phyloP scores from a whole-genome alignment of 2,888 invertebrate genomes.

The Protula sp. region DNA sequence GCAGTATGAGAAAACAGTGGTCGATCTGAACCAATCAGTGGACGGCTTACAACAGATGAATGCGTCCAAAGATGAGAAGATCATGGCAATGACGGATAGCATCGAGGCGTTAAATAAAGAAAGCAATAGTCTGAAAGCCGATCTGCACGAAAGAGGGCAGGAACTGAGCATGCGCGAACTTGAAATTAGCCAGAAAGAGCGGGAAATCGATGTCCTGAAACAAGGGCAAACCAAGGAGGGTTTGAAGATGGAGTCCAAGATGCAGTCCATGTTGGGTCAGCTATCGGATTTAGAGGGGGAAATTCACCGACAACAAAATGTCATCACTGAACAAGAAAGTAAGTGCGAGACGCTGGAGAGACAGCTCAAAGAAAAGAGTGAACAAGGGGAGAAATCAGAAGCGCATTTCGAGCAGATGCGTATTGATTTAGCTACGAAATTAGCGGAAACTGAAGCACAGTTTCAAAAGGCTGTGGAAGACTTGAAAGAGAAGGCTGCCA shows the following conservation, averaged over 20 bases:
- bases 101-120: neutral
- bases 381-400: constrained; percentile 4
- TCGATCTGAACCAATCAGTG: neutral
- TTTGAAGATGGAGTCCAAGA: neutral
- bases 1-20: neutral
- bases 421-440: neutral
- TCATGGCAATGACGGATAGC: neutral
- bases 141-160: neutral
- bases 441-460: neutral
- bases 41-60: neutral
- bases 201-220: neutral
- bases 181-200: neutral
- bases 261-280: neutral
- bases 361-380: constrained; percentile 1
- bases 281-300: neutral
- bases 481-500: neutral
- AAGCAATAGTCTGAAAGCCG: neutral
- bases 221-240: neutral
- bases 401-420: neutral
- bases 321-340: neutral
- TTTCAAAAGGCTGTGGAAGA: neutral
- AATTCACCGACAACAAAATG: neutral
- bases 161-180: neutral
- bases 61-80: neutral
- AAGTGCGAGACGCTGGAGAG: neutral